A percentile compares a stretch with the other conserved stretches of the same genome.
phyloP scores from a whole-genome alignment of 2,797 vertebrate genomes.

The Phrynocephalus forsythii region DNA sequence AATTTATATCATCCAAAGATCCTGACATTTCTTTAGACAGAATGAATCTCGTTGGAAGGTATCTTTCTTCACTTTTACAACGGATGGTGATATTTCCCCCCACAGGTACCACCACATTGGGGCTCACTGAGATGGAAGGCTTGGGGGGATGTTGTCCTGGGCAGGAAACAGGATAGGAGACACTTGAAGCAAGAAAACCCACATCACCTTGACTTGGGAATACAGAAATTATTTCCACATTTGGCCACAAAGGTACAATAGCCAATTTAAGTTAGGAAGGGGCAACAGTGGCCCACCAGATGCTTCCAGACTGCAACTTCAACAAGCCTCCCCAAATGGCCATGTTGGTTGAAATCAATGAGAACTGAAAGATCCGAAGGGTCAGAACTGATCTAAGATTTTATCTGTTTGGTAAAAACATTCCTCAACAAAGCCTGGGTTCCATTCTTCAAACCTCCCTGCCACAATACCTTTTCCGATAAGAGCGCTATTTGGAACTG shows the following conservation, averaged over 20 bases:
- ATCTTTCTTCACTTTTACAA: background rate
- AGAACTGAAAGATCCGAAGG: no score
- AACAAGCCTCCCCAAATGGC: no score
- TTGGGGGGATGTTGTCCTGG: rapidly evolving
- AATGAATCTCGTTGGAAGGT: background rate
- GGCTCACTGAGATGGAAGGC: background rate
- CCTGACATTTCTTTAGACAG: background rate
- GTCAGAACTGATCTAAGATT: no score
- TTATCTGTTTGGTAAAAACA: no score
- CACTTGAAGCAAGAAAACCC: background rate
- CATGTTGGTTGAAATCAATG: no score
- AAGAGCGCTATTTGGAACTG: no score
- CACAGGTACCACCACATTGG: background rate
- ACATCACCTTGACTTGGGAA: background rate
- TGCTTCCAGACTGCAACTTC: no score
- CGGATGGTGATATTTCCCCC: background rate
- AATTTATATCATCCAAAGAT: rapidly evolving
- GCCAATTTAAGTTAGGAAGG: background rate
- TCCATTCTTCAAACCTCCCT: no score
- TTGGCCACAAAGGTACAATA: background rate
- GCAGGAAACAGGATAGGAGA: rapidly evolving
- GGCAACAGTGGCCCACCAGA: no score
- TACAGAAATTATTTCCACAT: background rate
- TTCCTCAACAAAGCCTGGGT: no score
- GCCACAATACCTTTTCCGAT: no score